Conservation (phyloP, 2,888 invertebrate genomes). For the Andrena chrysosceles region DNA sequence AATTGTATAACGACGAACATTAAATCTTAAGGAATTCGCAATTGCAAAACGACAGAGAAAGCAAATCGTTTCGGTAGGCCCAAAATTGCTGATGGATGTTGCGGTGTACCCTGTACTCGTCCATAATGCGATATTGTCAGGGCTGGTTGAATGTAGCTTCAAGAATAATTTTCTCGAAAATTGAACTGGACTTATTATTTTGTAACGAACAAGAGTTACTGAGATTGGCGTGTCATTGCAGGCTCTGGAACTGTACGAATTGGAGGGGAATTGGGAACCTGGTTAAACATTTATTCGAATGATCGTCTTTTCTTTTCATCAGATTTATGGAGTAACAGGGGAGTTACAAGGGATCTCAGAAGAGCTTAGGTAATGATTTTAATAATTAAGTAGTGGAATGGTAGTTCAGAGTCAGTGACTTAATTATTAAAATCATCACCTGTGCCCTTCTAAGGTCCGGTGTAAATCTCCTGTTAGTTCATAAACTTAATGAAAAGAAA, state of each 20-base stretch:
- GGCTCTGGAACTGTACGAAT: too few relatives aligned
- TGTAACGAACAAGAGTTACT: neutral
- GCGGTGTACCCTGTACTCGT: neutral
- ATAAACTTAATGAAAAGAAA: too few relatives aligned
- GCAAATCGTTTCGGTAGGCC: neutral
- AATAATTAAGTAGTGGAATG: too few relatives aligned
- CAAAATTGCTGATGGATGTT: neutral
- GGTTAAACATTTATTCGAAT: neutral
- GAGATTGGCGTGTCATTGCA: too few relatives aligned
- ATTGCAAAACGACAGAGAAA: constrained; percentile 8
- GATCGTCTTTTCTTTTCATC: neutral
- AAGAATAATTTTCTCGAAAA: neutral
- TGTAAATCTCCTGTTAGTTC: too few relatives aligned
- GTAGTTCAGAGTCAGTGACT: too few relatives aligned
- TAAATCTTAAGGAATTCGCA: constrained; percentile 5
- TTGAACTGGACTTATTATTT: neutral
- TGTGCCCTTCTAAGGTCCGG: too few relatives aligned
- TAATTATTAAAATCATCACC: too few relatives aligned
- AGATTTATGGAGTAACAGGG: too few relatives aligned
- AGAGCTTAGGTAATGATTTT: too few relatives aligned
- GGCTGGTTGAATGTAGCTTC: neutral
- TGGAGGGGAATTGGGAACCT: too few relatives aligned
- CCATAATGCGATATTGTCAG: neutral
- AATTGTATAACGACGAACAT: constrained; percentile 16
- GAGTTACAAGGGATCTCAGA: too few relatives aligned